Evolutionary conservation across 2,113 vertebrate genomes (phyloP).

Genomic region (Scolopax mira): DNA sequence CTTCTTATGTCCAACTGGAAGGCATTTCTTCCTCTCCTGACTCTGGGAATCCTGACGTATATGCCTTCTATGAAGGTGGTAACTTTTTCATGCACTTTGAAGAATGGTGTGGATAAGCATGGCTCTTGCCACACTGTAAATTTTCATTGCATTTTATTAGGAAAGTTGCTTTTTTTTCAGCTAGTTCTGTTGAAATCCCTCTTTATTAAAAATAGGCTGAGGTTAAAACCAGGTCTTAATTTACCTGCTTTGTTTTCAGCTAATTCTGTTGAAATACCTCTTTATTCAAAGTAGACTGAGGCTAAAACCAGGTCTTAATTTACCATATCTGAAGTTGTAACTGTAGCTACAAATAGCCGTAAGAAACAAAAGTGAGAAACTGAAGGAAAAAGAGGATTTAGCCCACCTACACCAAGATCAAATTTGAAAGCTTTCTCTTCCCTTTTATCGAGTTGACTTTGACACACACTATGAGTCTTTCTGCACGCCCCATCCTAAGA

Average conservation of each 20-base stretch:
- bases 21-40: not conserved
- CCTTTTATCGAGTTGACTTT: not conserved
- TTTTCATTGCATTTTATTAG: not conserved
- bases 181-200: not conserved
- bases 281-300: not conserved
- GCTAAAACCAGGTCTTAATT: not conserved
- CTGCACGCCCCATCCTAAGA: not conserved
- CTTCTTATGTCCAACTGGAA: not conserved
- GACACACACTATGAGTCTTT: not conserved
- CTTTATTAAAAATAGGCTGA: not conserved
- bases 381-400: not conserved
- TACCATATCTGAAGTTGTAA: not conserved
- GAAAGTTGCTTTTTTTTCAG: not conserved
- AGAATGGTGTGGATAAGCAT: not conserved
- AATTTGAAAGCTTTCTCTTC: not conserved
- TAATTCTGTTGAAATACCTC: not conserved
- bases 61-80: not conserved
- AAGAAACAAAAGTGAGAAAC: not conserved
- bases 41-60: not conserved
- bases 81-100: not conserved
- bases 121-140: not conserved
- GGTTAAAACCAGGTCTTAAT: not conserved
- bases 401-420: not conserved
- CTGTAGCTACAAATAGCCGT: not conserved
- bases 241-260: not conserved